Evolutionary conservation across 2,113 vertebrate genomes (phyloP).

Genomic region (Emydura subglobosa): DNA sequence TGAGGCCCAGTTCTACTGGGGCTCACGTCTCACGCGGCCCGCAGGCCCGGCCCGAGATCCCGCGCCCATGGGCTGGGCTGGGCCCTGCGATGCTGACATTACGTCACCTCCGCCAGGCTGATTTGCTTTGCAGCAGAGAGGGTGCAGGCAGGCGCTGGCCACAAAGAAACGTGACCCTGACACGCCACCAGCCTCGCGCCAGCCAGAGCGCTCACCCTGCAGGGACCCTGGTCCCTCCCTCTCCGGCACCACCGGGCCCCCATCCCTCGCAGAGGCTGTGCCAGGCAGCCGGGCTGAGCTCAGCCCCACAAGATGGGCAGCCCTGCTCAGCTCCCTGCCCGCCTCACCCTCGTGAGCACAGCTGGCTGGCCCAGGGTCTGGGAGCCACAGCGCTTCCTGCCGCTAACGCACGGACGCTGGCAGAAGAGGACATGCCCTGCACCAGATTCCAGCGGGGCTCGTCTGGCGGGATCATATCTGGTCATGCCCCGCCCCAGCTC

Average conservation of each 20-base stretch:
- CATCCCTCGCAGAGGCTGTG: neutral
- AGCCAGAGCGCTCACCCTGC: too few species aligned
- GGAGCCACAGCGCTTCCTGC: accelerated
- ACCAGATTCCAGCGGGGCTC: too few species aligned
- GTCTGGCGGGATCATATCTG: too few species aligned
- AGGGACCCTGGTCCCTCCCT: neutral
- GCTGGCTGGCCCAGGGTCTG: too few species aligned
- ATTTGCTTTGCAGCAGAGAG: slow-evolving; percentile 96
- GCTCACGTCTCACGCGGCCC: too few species aligned
- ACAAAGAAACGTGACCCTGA: slow-evolving; percentile 63
- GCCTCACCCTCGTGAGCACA: too few species aligned
- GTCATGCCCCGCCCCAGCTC: neutral
- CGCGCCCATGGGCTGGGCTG: slow-evolving; percentile 65
- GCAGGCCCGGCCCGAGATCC: too few species aligned
- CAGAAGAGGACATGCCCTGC: too few species aligned
- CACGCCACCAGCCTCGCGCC: accelerated
- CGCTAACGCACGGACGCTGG: neutral
- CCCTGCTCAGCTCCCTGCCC: too few species aligned
- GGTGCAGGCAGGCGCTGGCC: slow-evolving; percentile 89
- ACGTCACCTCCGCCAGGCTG: slow-evolving; percentile 93
- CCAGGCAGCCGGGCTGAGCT: neutral
- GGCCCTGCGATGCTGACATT: slow-evolving; percentile 98
- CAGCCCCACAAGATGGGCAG: too few species aligned
- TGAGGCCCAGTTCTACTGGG: too few species aligned
- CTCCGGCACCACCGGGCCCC: too few species aligned